Evolutionary conservation across 2,113 vertebrate genomes (phyloP).

Genomic region (Paramormyrops kingsleyae): DNA sequence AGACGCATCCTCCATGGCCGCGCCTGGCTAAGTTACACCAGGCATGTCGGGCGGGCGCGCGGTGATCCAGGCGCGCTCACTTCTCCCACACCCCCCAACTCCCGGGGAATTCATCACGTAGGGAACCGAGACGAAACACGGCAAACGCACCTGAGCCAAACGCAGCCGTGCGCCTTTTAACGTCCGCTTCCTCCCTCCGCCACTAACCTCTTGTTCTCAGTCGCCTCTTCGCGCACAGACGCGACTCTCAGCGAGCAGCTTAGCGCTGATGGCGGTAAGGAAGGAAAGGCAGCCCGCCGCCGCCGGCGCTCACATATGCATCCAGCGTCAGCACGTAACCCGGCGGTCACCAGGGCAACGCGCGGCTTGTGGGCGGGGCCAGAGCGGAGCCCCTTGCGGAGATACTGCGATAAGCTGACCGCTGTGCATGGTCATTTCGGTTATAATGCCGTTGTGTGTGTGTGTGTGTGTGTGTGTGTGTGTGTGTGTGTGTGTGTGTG

Average conservation of each 20-base stretch:
- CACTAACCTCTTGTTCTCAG: background rate
- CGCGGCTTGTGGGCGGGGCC: slow-evolving; percentile 49
- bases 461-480: background rate
- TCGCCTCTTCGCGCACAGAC: slow-evolving; percentile 19
- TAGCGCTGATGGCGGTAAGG: slow-evolving; percentile 81
- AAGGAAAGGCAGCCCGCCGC: slow-evolving; percentile 80
- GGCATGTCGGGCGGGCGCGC: background rate
- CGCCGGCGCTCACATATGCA: slow-evolving; percentile 88
- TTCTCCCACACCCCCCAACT: background rate
- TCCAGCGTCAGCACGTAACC: slow-evolving; percentile 83
- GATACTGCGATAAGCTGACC: background rate
- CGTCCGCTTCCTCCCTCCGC: slow-evolving; percentile 7
- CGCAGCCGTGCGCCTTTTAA: background rate
- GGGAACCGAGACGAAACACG: background rate
- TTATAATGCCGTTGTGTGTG: background rate
- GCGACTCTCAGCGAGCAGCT: slow-evolving; percentile 55
- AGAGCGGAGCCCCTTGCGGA: background rate
- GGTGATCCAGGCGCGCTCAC: background rate
- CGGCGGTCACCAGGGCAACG: slow-evolving; percentile 60
- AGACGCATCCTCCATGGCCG: background rate
- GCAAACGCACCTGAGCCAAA: background rate
- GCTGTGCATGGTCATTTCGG: background rate
- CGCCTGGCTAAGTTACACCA: background rate
- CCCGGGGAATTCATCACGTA: background rate
- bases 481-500: background rate